Evolutionary conservation across 2,797 vertebrate species (phyloP).

Genomic region (Siniperca scherzeri): DNA sequence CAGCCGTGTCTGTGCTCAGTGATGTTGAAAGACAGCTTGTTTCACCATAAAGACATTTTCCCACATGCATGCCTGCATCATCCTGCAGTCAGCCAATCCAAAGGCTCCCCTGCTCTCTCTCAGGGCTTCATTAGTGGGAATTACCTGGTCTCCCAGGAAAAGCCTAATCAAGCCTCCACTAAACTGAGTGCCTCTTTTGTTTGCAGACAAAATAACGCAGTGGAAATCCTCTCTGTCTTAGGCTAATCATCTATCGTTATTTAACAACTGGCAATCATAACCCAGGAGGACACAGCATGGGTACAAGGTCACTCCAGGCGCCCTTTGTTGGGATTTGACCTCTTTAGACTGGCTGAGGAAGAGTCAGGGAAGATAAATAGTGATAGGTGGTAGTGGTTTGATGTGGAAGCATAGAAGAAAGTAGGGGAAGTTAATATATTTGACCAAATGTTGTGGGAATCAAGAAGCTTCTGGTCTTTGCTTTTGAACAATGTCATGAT

Average conservation of each 20-base stretch:
- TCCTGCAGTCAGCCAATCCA: slow-evolving; percentile 44
- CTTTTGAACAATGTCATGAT: slow-evolving; percentile 1
- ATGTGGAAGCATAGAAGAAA: neutral
- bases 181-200: slow-evolving; percentile 65
- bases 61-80: slow-evolving; percentile 34
- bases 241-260: slow-evolving; percentile 55
- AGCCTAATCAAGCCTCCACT: slow-evolving; percentile 61
- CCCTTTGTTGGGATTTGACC: slow-evolving; percentile 18
- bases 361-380: slow-evolving; percentile 36
- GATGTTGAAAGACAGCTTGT: slow-evolving; percentile 22
- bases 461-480: neutral
- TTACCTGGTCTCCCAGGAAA: slow-evolving; percentile 73
- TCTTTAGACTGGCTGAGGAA: neutral
- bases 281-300: slow-evolving; percentile 20
- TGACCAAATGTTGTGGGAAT: neutral
- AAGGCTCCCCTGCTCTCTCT: slow-evolving; percentile 34
- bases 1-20: slow-evolving; percentile 16
- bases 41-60: slow-evolving; percentile 37
- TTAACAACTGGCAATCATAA: slow-evolving; percentile 52
- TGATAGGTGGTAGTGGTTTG: slow-evolving; percentile 4
- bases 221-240: slow-evolving; percentile 47
- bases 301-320: slow-evolving; percentile 29
- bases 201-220: slow-evolving; percentile 57
- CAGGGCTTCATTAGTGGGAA: slow-evolving; percentile 69
- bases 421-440: slow-evolving; percentile 13